A percentile compares a stretch with the other conserved stretches of the same genome.
These are phyloP conservation scores for Hylaeus anthracinus DNA, from an alignment of 1,140 invertebrate species.

Conservation along the genomic window DNA sequence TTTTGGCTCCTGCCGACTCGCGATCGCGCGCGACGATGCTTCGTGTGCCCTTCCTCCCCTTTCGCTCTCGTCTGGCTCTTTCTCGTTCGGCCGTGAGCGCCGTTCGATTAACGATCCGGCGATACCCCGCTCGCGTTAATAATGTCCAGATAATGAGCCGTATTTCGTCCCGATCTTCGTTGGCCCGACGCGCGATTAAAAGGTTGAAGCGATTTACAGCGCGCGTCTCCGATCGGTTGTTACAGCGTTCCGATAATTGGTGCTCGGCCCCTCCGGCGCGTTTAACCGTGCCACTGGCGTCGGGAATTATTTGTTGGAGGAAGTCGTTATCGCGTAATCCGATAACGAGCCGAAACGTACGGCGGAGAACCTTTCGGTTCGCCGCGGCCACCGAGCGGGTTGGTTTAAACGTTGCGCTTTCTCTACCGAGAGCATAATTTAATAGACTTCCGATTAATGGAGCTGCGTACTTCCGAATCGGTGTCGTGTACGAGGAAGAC, in stretches of 20 bases:
- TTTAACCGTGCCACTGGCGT: neutral
- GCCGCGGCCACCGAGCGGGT: neutral
- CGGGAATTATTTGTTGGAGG: conserved; percentile 1
- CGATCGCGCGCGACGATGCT: neutral
- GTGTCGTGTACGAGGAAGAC: neutral
- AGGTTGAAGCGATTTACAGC: neutral
- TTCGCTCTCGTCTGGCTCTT: neutral
- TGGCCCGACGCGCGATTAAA: conserved; percentile 6
- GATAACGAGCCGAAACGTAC: neutral
- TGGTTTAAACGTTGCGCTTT: neutral
- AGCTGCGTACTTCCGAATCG: neutral
- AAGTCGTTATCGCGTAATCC: neutral
- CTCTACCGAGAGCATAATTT: neutral
- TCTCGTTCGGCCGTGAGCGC: neutral
- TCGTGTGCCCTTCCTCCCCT: neutral
- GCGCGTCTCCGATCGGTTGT: neutral
- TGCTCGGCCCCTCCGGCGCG: neutral
- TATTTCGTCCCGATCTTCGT: conserved; percentile 15
- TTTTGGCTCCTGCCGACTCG: conserved; percentile 45
- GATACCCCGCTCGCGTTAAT: conserved; percentile 35
- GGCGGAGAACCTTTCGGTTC: neutral
- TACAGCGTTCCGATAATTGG: neutral
- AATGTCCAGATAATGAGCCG: conserved; percentile 52
- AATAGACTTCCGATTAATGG: neutral
- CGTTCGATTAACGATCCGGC: conserved; percentile 50